Conservation (phyloP, 2,888 invertebrate species). For the Mactromeris polynyma region DNA sequence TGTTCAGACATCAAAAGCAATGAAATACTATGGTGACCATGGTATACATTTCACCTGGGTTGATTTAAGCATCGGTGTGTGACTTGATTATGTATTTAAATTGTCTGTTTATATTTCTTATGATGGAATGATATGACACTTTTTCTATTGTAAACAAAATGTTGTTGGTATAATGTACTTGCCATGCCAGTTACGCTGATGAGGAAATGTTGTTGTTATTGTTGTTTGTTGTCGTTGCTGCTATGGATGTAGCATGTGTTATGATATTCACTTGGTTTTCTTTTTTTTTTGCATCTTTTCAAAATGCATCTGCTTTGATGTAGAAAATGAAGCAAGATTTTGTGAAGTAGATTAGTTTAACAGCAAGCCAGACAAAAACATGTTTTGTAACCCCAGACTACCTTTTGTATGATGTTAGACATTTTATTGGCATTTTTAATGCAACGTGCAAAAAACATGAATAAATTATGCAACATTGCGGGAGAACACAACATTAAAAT, state of each 20-base stretch:
- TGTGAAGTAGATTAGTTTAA: slow-evolving; percentile 1
- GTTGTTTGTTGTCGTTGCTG: not conserved
- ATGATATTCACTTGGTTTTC: not conserved
- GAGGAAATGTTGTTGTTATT: too few species aligned
- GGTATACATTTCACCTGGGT: too few species aligned
- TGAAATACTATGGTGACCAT: too few species aligned
- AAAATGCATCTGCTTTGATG: not conserved
- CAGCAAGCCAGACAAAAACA: slow-evolving; percentile 16
- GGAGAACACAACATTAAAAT: slow-evolving; percentile 12
- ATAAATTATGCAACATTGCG: slow-evolving; percentile 6
- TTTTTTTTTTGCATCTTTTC: not conserved
- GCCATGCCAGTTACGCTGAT: too few species aligned
- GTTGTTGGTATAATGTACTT: too few species aligned
- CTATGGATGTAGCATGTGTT: not conserved
- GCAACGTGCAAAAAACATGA: slow-evolving; percentile 22
- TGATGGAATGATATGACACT: too few species aligned
- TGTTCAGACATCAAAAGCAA: too few species aligned
- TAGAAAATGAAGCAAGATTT: not conserved
- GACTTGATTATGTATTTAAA: too few species aligned
- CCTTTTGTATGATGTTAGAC: slow-evolving; percentile 15
- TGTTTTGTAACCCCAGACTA: not conserved
- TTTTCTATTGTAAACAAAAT: too few species aligned
- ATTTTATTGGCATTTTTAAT: slow-evolving; percentile 20
- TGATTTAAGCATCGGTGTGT: too few species aligned
- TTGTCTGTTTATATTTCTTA: too few species aligned